These are phyloP conservation scores for Moxostoma hubbsi DNA, from an alignment of 2,797 vertebrate species.

Conservation along the genomic window DNA sequence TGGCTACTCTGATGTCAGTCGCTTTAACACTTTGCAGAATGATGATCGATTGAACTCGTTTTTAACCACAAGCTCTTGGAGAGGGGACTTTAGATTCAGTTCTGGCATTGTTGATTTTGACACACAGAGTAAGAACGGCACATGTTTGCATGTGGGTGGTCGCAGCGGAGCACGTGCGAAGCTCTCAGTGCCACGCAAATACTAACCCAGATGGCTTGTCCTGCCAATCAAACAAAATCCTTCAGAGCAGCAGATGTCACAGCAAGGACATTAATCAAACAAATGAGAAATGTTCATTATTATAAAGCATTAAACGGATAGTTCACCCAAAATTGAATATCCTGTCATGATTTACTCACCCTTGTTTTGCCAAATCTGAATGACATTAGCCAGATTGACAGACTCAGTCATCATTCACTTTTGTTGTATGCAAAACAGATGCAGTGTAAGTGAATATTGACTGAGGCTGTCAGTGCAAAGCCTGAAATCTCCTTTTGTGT, in stretches of 20 bases:
- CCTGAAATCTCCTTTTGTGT: too few species aligned
- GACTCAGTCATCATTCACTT: too few species aligned
- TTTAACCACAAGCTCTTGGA: conserved; percentile 77
- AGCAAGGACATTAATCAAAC: not conserved
- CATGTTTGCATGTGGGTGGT: not conserved
- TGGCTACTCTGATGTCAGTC: conserved; percentile 70
- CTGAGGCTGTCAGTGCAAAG: too few species aligned
- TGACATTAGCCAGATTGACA: too few species aligned
- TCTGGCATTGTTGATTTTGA: conserved; percentile 72
- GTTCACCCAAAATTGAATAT: too few species aligned
- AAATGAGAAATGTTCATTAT: not conserved
- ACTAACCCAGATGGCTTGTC: conserved; percentile 12
- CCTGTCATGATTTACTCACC: too few species aligned
- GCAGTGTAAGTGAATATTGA: too few species aligned
- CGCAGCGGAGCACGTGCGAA: not conserved
- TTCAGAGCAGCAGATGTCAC: not conserved
- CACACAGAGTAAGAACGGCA: conserved; percentile 66
- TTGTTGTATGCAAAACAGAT: too few species aligned
- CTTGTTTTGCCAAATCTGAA: too few species aligned
- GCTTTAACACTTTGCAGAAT: conserved; percentile 69
- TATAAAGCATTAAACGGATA: not conserved
- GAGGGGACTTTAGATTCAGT: conserved; percentile 77
- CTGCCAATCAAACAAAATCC: not conserved
- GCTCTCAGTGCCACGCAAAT: conserved; percentile 6
- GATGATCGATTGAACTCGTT: conserved; percentile 76